Evolutionary conservation across 2,888 invertebrate species (phyloP).

Genomic region (Ferdinandea cuprea): DNA sequence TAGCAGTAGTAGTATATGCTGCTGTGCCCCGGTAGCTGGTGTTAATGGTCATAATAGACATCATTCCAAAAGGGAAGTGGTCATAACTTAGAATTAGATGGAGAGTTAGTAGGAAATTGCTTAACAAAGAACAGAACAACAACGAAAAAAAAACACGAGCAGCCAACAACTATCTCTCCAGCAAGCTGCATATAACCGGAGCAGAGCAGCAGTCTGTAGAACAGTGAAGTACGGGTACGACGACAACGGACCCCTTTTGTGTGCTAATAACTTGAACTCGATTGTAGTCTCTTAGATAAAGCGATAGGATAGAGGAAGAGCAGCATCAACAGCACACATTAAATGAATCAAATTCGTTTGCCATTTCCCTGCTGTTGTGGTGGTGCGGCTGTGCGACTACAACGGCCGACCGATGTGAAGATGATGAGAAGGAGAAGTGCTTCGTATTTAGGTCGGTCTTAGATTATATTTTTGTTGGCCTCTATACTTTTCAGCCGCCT

Average conservation of each 20-base stretch:
- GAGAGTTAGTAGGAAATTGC: slow-evolving; percentile 62
- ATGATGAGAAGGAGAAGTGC: slow-evolving; percentile 49
- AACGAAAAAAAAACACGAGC: slow-evolving; percentile 40
- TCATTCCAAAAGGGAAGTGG: slow-evolving; percentile 70
- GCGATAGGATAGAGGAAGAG: slow-evolving; percentile 42
- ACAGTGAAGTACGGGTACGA: not conserved
- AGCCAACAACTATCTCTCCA: slow-evolving; percentile 56
- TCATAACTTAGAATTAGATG: slow-evolving; percentile 58
- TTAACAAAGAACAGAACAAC: slow-evolving; percentile 28
- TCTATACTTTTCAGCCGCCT: slow-evolving; percentile 39
- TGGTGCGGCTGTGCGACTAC: slow-evolving; percentile 20
- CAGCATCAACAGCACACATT: slow-evolving; percentile 23
- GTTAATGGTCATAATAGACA: slow-evolving; percentile 53
- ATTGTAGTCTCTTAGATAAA: slow-evolving; percentile 57
- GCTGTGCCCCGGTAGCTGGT: slow-evolving; percentile 28
- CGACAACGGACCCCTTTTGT: slow-evolving; percentile 62
- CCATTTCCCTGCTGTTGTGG: slow-evolving; percentile 64
- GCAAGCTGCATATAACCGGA: slow-evolving; percentile 17
- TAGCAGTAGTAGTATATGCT: no score
- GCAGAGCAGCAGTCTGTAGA: slow-evolving; percentile 13
- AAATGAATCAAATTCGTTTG: slow-evolving; percentile 68
- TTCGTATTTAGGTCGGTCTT: slow-evolving; percentile 67
- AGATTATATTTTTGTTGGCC: slow-evolving; percentile 40
- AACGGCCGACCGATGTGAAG: slow-evolving; percentile 3
- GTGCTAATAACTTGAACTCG: slow-evolving; percentile 74